Conservation (phyloP, 2,797 vertebrate species). For the Fringilla coelebs region DNA sequence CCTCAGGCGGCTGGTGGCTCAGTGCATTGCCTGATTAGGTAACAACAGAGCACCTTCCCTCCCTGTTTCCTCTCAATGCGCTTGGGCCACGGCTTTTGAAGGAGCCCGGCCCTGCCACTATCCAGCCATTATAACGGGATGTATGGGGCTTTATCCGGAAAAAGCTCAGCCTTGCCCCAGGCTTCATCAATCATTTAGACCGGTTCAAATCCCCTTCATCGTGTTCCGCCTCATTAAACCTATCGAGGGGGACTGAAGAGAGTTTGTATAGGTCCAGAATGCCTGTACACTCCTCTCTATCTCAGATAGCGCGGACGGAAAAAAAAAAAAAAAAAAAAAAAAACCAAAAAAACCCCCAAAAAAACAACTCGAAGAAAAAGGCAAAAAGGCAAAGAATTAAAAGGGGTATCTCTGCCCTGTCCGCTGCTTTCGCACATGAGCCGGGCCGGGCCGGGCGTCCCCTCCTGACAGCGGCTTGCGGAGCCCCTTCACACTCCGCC, state of each 20-base stretch:
- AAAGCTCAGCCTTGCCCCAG: slow-evolving; percentile 94
- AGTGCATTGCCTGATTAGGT: slow-evolving; percentile 92
- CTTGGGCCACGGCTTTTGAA: slow-evolving; percentile 88
- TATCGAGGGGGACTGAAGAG: slow-evolving; percentile 82
- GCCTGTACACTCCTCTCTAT: slow-evolving; percentile 69
- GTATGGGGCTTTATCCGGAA: slow-evolving; percentile 94
- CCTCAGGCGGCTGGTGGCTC: slow-evolving; percentile 89
- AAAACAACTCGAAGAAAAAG: not conserved
- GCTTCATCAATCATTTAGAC: slow-evolving; percentile 99
- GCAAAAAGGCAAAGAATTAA: not conserved
- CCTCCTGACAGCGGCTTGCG: not conserved
- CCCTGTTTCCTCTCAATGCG: slow-evolving; percentile 81
- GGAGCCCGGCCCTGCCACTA: slow-evolving; percentile 89
- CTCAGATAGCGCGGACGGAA: not conserved
- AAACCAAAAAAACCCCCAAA: no score
- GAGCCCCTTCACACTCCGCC: not conserved
- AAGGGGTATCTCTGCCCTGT: not conserved
- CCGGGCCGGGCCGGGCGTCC: not conserved
- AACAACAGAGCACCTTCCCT: slow-evolving; percentile 98
- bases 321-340: no score
- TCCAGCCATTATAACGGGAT: slow-evolving; percentile 89
- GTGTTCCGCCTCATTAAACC: slow-evolving; percentile 91
- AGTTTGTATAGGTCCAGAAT: slow-evolving; percentile 69
- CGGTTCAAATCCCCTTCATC: slow-evolving; percentile 87
- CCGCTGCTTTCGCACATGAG: not conserved